Percentiles rank a stretch among this genome's conserved stretches.
Evolutionary conservation across 2,888 invertebrate genomes (phyloP).

Genomic region (Raillietiella orientalis): DNA sequence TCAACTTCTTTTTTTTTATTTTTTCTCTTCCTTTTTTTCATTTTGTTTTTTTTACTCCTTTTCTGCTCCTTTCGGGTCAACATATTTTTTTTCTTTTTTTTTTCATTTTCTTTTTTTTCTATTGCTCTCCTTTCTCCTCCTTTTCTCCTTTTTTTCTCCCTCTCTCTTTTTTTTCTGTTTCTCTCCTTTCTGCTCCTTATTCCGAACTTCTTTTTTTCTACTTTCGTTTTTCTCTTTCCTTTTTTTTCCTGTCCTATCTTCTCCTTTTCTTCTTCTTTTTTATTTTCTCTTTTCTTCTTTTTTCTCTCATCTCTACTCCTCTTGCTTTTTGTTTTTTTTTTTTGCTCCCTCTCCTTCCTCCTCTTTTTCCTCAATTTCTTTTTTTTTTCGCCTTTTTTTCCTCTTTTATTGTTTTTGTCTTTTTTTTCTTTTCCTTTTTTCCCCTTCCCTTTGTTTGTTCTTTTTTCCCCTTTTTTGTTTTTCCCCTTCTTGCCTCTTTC

Average conservation of each 20-base stretch:
- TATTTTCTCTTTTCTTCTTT: not conserved
- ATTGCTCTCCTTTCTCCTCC: not conserved
- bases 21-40: constrained; percentile 1
- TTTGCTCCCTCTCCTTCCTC: not conserved
- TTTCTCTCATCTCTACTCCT: constrained; percentile 1
- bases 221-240: constrained; percentile 3
- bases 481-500: too few relatives aligned
- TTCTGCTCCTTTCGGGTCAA: constrained; percentile 16
- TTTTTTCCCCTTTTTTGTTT: too few relatives aligned
- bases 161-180: constrained; percentile 2
- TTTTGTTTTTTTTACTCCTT: too few relatives aligned
- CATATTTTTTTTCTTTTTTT: constrained; percentile 5
- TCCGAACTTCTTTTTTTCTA: constrained; percentile 1
- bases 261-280: not conserved
- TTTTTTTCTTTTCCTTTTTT: too few relatives aligned
- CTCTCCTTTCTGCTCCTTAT: not conserved
- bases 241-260: constrained; percentile 1
- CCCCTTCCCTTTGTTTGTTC: too few relatives aligned
- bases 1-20: constrained; percentile 2
- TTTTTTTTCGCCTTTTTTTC: too few relatives aligned
- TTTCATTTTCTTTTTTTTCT: not conserved
- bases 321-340: not conserved
- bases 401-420: too few relatives aligned
- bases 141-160: constrained; percentile 2
- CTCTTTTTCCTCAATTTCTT: too few relatives aligned